A percentile compares a stretch with the other conserved stretches of the same genome.
These are phyloP conservation scores for Rhodeus uyekii DNA, from an alignment of 2,797 vertebrate genomes.

Conservation along the genomic window DNA sequence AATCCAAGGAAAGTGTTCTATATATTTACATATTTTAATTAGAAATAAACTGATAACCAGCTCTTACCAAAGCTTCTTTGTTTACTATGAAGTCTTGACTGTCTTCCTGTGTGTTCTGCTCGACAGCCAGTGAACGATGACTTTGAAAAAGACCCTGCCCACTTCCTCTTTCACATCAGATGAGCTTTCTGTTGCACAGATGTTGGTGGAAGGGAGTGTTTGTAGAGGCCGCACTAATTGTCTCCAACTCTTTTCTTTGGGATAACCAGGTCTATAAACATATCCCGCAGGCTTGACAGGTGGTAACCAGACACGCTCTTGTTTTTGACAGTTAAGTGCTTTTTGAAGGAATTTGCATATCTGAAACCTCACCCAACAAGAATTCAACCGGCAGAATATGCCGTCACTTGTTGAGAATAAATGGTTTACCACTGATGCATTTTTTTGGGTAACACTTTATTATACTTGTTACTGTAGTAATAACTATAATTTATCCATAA, in stretches of 20 bases:
- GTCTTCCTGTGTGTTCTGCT: not conserved
- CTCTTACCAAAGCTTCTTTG: not conserved
- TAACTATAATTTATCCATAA: not conserved
- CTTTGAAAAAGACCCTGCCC: not conserved
- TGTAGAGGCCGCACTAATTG: not conserved
- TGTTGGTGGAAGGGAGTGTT: not conserved
- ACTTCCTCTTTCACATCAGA: conserved; percentile 9
- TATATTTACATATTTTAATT: not conserved
- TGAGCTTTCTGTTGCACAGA: not conserved
- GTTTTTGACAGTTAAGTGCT: not conserved
- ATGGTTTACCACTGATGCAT: too few relatives aligned
- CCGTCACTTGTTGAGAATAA: not conserved
- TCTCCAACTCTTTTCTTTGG: not conserved
- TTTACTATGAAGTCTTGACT: not conserved
- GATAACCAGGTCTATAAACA: not conserved
- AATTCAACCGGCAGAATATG: not conserved
- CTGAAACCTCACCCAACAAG: not conserved
- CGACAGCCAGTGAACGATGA: not conserved
- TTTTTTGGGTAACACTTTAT: too few relatives aligned
- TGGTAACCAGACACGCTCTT: not conserved
- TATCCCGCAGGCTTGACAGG: not conserved
- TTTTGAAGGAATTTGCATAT: not conserved
- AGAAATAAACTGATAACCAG: not conserved
- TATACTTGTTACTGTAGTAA: too few relatives aligned
- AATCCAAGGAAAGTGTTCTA: not conserved